Conservation (phyloP, 2,113 vertebrate species). For the Blennius ocellaris region DNA sequence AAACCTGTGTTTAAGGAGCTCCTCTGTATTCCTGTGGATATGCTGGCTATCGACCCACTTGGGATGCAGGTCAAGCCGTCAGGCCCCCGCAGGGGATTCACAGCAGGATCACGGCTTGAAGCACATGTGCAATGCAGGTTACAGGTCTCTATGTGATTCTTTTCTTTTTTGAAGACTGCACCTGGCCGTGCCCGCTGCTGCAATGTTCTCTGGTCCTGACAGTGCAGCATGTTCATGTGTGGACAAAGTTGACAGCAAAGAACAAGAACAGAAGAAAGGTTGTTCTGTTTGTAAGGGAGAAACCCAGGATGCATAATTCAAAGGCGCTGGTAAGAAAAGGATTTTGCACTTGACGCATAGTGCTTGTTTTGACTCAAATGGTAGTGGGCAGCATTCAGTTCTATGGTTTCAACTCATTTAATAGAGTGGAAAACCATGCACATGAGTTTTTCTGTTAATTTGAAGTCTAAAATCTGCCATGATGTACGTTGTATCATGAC, state of each 20-base stretch:
- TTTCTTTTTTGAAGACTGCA: not conserved
- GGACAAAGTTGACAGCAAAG: not conserved
- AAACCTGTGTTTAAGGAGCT: not conserved
- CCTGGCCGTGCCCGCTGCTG: not conserved
- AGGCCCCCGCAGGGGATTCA: not conserved
- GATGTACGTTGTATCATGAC: no score
- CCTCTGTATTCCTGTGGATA: not conserved
- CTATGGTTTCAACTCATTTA: no score
- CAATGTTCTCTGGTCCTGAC: not conserved
- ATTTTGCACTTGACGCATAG: not conserved
- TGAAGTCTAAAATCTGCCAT: no score
- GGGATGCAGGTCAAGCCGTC: conserved; percentile 5
- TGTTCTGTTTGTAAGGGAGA: not conserved
- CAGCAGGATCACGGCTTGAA: not conserved
- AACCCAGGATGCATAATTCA: not conserved
- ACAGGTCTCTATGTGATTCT: conserved; percentile 15
- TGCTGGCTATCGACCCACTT: not conserved
- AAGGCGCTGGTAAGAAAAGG: not conserved
- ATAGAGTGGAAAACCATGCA: no score
- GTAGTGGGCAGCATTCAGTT: no score
- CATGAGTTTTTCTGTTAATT: no score
- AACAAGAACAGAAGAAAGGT: not conserved
- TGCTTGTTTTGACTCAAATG: not conserved
- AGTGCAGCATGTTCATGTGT: not conserved
- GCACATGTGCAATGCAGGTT: not conserved